Base-by-base conservation (phyloP, 1,140 invertebrate genomes). In the Hyles vespertilio region DNA sequence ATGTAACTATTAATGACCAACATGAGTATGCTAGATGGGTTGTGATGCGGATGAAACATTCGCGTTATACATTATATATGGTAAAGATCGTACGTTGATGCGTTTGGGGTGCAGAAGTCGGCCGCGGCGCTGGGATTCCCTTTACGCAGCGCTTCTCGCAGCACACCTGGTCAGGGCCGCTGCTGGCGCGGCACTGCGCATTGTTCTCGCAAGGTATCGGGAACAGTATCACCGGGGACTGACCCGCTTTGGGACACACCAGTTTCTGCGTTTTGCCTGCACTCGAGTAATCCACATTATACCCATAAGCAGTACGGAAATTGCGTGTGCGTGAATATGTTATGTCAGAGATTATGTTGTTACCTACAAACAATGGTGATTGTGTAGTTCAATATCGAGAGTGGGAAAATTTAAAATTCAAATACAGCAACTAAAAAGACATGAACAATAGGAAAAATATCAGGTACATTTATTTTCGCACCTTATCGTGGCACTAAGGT, bases 111-210 rank as follows among this genome's bases (percentile, higher is more conserved):
- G 83, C 69, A 44, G 90, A 66, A 1, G 91, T 91, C 50, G 89
- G 87, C 40, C 90, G 71, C 0, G 91, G 91, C 58, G 91, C 89
- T 6, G 89, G 78, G 33, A 91, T 79, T 5, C 92, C 92, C 52
- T 91, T 87, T n/a, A 92, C 86, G 67, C 92, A 92, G 66, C 90
- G 90, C 58, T 87, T 89, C 48, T 89, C 89, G 66, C 91, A 92
- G 74, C 91, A 92, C 50, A 92, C 78, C 56, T 89, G 85, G 56
- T 90, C 90, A 9, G 90, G 76, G 3, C 91, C 84, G 57, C 89
- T 86, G 75, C 84, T 91, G 1, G 77, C 70, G 22, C 82, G 83
- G 58, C 91, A 92, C 54, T 92, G 91, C 5, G 87, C 74, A 70
- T 90, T 91, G 36, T 80, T 89, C 57, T 91, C 89, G 61, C 91